Base-by-base conservation (phyloP, 2,113 vertebrate genomes). In the Triplophysa dalaica region DNA sequence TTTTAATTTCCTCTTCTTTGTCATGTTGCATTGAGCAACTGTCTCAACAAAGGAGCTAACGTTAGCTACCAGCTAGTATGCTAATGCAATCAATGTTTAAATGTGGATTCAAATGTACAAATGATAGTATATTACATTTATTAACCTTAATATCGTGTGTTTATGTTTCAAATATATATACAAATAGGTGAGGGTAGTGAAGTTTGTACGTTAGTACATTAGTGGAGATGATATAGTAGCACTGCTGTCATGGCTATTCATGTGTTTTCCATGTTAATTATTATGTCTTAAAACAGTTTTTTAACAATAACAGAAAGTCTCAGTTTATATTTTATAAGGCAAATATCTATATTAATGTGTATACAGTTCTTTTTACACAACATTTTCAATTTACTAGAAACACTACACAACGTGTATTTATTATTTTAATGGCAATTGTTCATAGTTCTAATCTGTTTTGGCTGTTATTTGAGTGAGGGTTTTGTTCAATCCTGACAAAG, bases 41-140 rank as follows among this genome's bases (percentile, higher is more conserved):
- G 64, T 52, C 70, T 68, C 65, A 82, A 84, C 83, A 84, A 84
- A 84, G 83, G 26, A 14, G 78, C 70, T 80, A 24, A 24, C 24
- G 24, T 24, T 24, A 82, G 79, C 77, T 80, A 82, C 76, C 77
- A 60, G n/a, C 70, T 70, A 76, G 73, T 52, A 41, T 41, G 68
- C 81, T 83, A 78, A 61, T 16, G 13, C 45, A 54, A 48, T 81
- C 82, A 17, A 10, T 16, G 29, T 16, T 26, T n/a, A 48, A 45
- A 22, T 22, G 64, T 13, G 4, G 54, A n/a, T 58, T 52, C 11
- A 54, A 76, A 65, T 45, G 19, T 19, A 7, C 2, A 74, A 8
- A 14, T 29, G n/a, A 8, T 3, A 22, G 2, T 11, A 0, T 77
- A 54, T 26, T 29, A 38, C 11, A 0, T 1, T 29, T 10, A 1